Percentiles rank a stretch among this genome's conserved stretches.
These are phyloP conservation scores for Myanophis thanlyinensis DNA, from an alignment of 2,113 vertebrate genomes.

Conservation along the genomic window DNA sequence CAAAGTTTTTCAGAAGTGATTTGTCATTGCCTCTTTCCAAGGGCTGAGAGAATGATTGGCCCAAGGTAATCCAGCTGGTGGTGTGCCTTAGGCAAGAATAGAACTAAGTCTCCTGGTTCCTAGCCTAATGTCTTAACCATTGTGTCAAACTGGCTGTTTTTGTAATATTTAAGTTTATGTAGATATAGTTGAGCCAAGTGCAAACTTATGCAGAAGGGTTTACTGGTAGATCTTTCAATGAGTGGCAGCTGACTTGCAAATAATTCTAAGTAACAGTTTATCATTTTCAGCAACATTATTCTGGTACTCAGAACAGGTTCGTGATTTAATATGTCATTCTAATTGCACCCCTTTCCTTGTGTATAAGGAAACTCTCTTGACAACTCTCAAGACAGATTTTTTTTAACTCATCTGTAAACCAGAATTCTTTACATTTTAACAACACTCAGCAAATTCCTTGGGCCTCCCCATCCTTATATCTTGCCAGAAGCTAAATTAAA, in stretches of 20 bases:
- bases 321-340: background rate
- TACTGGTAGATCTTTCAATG: background rate
- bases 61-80: background rate
- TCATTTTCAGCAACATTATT: background rate
- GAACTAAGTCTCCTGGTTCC: background rate
- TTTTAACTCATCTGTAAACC: background rate
- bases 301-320: background rate
- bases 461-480: background rate
- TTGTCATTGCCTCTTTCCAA: background rate
- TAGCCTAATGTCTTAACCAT: background rate
- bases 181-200: background rate
- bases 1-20: background rate
- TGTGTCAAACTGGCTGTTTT: background rate
- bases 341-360: background rate
- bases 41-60: background rate
- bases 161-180: background rate
- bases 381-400: background rate
- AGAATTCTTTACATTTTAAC: background rate
- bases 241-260: background rate
- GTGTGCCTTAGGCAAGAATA: background rate
- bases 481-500: background rate
- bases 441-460: background rate
- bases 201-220: background rate
- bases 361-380: background rate
- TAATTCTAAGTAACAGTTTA: background rate